Base-by-base conservation (phyloP, 2,113 vertebrate genomes). In the Ophiodon elongatus region DNA sequence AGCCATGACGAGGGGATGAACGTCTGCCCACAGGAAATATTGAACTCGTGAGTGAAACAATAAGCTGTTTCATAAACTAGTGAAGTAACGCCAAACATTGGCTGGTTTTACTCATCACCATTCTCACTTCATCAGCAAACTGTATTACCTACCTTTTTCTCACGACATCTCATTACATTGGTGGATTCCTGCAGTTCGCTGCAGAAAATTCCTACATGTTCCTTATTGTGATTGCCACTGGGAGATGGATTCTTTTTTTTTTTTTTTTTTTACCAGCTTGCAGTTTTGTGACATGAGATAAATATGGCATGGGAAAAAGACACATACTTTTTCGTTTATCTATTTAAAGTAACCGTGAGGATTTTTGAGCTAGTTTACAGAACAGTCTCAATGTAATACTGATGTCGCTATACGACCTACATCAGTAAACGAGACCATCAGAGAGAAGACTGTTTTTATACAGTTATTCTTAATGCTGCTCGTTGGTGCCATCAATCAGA, bases 21-120 rank as follows among this genome's bases (percentile, higher is more conserved):
- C 6, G 7, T 35, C 35, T 50, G 37, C 50, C 29, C 23, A 52
- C 43, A 56, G 33, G 57, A 79, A 76, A 59, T 21, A 19, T 80
- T 13, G 43, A 43, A 72, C 47, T 71, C 17, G 54, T 17, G 21
- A 59, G 29, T 62, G 17, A 65, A 52, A 62, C 73, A 70, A 75
- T 77, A 50, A 33, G 15, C 15, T 37, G 54, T 43, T 75, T 35
- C 10, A 54, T 57, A 65, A 45, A 59, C 60, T 6, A 13, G 43
- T 8, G n/a, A 74, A 3, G 2, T 76, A 17, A 13, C 76, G 47
- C 11, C 23, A 68, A 27, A 9, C 68, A 64, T 13, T 27, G n/a
- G 35, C 37, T 67, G 50, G 47, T 47, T 13, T 13, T 27, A 4
- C 21, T 50, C 67, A 39, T 72, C 35, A 45, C 4, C 13, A 25